Conservation (phyloP, 1,140 invertebrate species). For the Procambarus clarkii region DNA sequence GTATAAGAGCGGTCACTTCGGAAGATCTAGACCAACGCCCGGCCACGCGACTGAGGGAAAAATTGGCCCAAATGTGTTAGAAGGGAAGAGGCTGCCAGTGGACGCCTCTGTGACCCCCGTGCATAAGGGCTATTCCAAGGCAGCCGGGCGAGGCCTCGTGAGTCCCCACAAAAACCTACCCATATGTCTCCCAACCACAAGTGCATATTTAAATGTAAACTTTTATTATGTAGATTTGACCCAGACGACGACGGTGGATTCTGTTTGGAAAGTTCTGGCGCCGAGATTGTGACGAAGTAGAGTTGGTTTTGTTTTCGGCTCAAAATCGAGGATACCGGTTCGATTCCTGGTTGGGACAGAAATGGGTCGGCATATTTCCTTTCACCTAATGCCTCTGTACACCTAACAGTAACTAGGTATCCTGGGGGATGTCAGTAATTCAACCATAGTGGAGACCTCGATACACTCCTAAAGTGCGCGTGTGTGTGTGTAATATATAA, state of each 20-base stretch:
- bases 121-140: neutral
- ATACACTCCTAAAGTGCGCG: too few relatives aligned
- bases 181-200: neutral
- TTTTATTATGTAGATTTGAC: neutral
- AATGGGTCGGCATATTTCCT: too few relatives aligned
- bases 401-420: too few relatives aligned
- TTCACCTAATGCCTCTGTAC: too few relatives aligned
- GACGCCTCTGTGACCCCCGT: neutral
- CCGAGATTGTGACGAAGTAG: too few relatives aligned
- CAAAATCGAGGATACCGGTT: too few relatives aligned
- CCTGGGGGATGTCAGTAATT: too few relatives aligned
- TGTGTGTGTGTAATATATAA: neutral
- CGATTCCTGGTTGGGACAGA: too few relatives aligned
- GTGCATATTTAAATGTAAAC: neutral
- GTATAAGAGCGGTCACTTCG: neutral
- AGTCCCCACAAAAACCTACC: neutral
- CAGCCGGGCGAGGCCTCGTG: neutral
- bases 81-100: neutral
- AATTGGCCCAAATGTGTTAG: neutral
- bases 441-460: too few relatives aligned
- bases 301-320: too few relatives aligned
- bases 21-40: neutral
- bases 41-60: neutral
- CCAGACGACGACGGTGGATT: neutral
- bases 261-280: neutral